Conservation (phyloP, 2,113 vertebrate genomes). For the Scalopus aquaticus region DNA sequence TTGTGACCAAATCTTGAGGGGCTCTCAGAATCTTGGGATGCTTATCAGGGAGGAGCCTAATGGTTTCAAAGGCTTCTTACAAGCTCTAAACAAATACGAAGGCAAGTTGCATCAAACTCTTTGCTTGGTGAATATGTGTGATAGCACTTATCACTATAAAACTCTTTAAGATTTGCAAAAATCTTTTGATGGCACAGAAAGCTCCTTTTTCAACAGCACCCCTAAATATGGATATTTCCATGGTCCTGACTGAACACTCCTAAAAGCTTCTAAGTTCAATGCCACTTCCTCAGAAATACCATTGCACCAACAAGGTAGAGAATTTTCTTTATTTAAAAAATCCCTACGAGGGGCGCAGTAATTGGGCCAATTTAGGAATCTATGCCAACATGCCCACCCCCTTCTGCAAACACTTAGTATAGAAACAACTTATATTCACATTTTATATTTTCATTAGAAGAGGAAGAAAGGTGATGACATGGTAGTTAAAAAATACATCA, state of each 20-base stretch:
- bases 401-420: not conserved
- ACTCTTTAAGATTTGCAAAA: not conserved
- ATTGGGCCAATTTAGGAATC: not conserved
- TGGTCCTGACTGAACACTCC: not conserved
- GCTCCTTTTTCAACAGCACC: not conserved
- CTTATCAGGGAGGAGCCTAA: not conserved
- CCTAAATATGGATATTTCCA: not conserved
- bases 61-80: not conserved
- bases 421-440: not conserved
- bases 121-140: not conserved
- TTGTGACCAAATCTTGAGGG: not conserved
- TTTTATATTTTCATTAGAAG: not conserved
- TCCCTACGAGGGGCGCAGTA: no score
- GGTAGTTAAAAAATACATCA: not conserved
- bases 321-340: not conserved
- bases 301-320: not conserved
- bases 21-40: not conserved
- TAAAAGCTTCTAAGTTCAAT: not conserved
- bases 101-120: not conserved
- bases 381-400: not conserved
- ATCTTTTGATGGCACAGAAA: not conserved
- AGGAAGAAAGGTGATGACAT: not conserved
- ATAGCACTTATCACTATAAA: not conserved
- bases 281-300: not conserved
- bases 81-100: not conserved